phyloP scores from a whole-genome alignment of 2,888 invertebrate genomes.

The Mesorhabditis sp. region DNA sequence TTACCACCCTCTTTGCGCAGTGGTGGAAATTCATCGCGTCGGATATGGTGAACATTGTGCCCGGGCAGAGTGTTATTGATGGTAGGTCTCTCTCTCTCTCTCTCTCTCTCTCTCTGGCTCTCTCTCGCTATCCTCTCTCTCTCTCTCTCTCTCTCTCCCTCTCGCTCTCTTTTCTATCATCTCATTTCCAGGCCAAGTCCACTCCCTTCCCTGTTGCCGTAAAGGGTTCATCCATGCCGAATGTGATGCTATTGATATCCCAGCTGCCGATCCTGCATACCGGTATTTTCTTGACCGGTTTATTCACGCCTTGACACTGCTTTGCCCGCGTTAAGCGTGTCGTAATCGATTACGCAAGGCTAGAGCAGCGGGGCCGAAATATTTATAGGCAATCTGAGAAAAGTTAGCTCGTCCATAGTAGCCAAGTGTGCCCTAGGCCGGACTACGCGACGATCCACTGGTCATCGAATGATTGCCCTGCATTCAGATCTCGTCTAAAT shows the following conservation, averaged over 20 bases:
- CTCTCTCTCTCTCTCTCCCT: not conserved
- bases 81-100: not conserved
- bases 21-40: slow-evolving; percentile 55
- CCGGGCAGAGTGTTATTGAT: slow-evolving; percentile 19
- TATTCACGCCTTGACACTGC: slow-evolving; percentile 12
- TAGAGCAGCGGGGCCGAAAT: not conserved
- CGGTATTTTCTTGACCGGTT: slow-evolving; percentile 24
- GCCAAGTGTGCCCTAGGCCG: too few species aligned
- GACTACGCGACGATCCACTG: too few species aligned
- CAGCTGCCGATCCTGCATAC: slow-evolving; percentile 47
- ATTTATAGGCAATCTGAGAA: slow-evolving; percentile 11
- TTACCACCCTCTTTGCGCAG: slow-evolving; percentile 63
- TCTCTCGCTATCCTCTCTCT: not conserved
- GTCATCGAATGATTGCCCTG: not conserved
- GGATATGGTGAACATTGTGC: slow-evolving; percentile 65
- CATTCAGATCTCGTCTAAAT: slow-evolving; percentile 33
- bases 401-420: too few species aligned
- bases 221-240: slow-evolving; percentile 49
- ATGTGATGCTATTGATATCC: slow-evolving; percentile 50
- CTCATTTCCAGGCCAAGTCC: not conserved
- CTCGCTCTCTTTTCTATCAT: not conserved
- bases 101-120: too few species aligned
- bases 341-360: not conserved
- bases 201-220: slow-evolving; percentile 50
- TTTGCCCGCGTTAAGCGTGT: slow-evolving; percentile 12